These are phyloP conservation scores for Damaliscus lunatus DNA, from an alignment of 2,113 vertebrate species.

Conservation along the genomic window DNA sequence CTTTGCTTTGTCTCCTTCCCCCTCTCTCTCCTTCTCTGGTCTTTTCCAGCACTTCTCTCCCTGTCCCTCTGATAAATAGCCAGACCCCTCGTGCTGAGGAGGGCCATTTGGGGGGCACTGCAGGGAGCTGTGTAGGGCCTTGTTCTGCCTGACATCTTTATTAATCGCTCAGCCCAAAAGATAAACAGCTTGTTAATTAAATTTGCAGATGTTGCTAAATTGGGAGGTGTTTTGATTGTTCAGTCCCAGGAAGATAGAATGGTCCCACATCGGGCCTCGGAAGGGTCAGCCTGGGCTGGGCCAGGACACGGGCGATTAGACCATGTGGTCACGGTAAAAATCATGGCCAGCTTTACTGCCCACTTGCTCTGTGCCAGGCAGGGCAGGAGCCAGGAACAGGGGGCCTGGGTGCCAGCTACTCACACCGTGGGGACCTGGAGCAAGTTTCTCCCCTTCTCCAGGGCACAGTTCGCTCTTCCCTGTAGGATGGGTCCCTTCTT, in stretches of 20 bases:
- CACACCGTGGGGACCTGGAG: not conserved
- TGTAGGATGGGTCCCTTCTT: not conserved
- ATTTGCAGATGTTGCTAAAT: constrained; percentile 70
- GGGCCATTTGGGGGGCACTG: not conserved
- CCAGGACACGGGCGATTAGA: not conserved
- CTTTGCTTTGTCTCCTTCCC: not conserved
- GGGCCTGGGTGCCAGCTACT: not conserved
- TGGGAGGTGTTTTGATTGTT: constrained; percentile 33
- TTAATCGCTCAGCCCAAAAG: constrained; percentile 64
- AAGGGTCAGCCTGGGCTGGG: not conserved
- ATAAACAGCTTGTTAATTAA: constrained; percentile 74
- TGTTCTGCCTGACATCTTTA: constrained; percentile 70
- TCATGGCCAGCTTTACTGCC: not conserved
- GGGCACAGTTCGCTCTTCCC: not conserved
- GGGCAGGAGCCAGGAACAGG: accelerated
- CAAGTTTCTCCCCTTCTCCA: not conserved
- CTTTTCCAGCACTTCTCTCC: not conserved
- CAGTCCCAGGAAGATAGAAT: constrained; percentile 37
- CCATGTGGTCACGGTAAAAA: not conserved
- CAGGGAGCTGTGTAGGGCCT: constrained; percentile 24
- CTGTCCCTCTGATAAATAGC: constrained; percentile 28
- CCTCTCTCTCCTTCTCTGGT: not conserved
- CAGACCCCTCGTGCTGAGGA: not conserved
- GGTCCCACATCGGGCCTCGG: not conserved
- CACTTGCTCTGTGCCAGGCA: not conserved